Evolutionary conservation across 1,140 invertebrate genomes (phyloP).

Genomic region (Fragariocoptes setiger): DNA sequence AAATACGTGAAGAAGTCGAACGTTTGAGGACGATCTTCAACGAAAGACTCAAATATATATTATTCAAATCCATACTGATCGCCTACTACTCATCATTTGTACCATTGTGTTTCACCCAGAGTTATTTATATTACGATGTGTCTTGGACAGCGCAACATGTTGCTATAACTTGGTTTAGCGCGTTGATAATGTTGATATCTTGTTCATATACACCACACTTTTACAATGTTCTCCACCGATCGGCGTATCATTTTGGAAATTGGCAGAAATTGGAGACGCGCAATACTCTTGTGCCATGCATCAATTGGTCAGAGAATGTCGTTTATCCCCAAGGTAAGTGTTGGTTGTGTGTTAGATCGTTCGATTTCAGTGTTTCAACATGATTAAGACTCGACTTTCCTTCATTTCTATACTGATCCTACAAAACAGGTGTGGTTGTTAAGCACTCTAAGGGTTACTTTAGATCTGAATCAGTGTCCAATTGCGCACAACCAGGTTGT

Average conservation of each 20-base stretch:
- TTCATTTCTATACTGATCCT: background rate
- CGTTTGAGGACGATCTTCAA: constrained; percentile 55
- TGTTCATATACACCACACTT: constrained; percentile 43
- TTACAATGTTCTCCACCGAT: constrained; percentile 54
- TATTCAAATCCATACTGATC: constrained; percentile 57
- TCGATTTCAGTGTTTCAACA: background rate
- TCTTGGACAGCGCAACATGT: constrained; percentile 48
- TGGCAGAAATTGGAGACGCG: constrained; percentile 39
- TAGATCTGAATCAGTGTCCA: constrained; percentile 37
- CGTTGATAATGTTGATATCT: constrained; percentile 41
- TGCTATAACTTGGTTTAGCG: constrained; percentile 42
- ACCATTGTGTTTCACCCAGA: constrained; percentile 56
- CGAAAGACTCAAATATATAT: constrained; percentile 44
- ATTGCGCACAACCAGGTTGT: constrained; percentile 47
- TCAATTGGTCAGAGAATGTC: constrained; percentile 14
- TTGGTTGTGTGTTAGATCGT: background rate
- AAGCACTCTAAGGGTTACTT: constrained; percentile 43
- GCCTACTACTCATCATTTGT: constrained; percentile 69
- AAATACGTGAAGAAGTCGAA: constrained; percentile 50
- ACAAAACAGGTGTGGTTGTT: constrained; percentile 31
- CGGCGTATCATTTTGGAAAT: constrained; percentile 52
- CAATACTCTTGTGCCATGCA: constrained; percentile 26
- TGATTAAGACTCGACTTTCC: background rate
- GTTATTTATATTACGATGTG: constrained; percentile 47
- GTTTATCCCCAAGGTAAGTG: constrained; percentile 6